Percentiles rank a stretch among this genome's conserved stretches.
Conservation (phyloP, 2,797 vertebrate species). For the Sarcoramphus papa region DNA sequence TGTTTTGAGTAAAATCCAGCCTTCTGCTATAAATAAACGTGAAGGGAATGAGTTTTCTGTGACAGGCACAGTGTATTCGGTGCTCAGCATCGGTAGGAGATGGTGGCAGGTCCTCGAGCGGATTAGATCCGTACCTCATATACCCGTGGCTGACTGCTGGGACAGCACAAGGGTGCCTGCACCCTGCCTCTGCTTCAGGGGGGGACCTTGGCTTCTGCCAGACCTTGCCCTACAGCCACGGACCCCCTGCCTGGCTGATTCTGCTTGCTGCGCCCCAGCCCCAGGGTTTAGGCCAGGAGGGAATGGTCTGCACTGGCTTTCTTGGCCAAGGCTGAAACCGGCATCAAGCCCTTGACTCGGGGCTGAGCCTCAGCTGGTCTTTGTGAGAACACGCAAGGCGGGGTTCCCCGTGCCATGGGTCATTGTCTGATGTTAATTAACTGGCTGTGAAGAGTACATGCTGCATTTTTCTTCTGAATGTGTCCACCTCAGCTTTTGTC, state of each 20-base stretch:
- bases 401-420: neutral
- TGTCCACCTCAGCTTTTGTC: neutral
- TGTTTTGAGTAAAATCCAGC: neutral
- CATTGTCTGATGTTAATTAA: neutral
- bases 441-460: neutral
- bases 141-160: neutral
- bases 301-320: neutral
- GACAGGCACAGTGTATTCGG: neutral
- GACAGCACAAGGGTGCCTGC: too few relatives aligned
- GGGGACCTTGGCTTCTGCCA: neutral
- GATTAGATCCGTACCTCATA: accelerated
- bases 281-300: neutral
- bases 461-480: neutral
- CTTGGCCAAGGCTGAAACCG: neutral
- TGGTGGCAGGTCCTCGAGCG: neutral
- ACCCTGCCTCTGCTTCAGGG: neutral
- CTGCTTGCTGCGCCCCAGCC: neutral
- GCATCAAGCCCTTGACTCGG: neutral
- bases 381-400: neutral
- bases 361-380: neutral
- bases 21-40: neutral
- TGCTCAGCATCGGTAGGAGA: neutral
- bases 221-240: neutral
- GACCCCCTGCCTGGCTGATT: neutral
- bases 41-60: neutral